Evolutionary conservation across 2,888 invertebrate genomes (phyloP), one percentile per base, ranked within the genome.

Genomic region (Proisotoma minuta): DNA sequence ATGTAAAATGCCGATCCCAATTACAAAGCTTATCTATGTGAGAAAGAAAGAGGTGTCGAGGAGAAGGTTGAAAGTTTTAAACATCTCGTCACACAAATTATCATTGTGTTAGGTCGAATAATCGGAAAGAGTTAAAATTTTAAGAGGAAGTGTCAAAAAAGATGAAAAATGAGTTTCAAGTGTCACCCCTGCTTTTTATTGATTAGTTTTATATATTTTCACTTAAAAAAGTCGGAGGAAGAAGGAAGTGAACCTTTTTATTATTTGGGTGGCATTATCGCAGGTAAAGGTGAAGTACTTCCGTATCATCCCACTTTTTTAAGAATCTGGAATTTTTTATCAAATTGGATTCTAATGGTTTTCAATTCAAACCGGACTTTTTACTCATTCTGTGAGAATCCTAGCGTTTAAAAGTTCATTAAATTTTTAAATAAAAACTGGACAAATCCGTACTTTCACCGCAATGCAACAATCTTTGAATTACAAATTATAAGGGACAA

Each of bases 201-300:
- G 72, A 72, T 72, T 72, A 72, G 68, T 70, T 68, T 66, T 66
- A 66, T n/a, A n/a, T n/a, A n/a, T n/a, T n/a, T n/a, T n/a, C n/a
- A n/a, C n/a, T n/a, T 15, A 34, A 34, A 8, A 34, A 5, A n/a
- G 15, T 43, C 43, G 43, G 43, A 43, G 43, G 43, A 43, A 43
- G 43, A 18, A 18, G 5, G 43, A 43, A 20, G 43, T 43, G 43
- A 43, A 43, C 43, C 43, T n/a, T 43, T 34, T 43, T n/a, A n/a
- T n/a, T n/a, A n/a, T n/a, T n/a, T n/a, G n/a, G n/a, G n/a, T n/a
- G n/a, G n/a, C n/a, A n/a, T n/a, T n/a, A n/a, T n/a, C n/a, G n/a
- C n/a, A n/a, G n/a, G n/a, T n/a, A n/a, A n/a, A n/a, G n/a, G n/a
- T n/a, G n/a, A n/a, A n/a, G n/a, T n/a, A n/a, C n/a, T n/a, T n/a